phyloP scores from a whole-genome alignment of 2,797 vertebrate genomes.

The Diceros bicornis region DNA sequence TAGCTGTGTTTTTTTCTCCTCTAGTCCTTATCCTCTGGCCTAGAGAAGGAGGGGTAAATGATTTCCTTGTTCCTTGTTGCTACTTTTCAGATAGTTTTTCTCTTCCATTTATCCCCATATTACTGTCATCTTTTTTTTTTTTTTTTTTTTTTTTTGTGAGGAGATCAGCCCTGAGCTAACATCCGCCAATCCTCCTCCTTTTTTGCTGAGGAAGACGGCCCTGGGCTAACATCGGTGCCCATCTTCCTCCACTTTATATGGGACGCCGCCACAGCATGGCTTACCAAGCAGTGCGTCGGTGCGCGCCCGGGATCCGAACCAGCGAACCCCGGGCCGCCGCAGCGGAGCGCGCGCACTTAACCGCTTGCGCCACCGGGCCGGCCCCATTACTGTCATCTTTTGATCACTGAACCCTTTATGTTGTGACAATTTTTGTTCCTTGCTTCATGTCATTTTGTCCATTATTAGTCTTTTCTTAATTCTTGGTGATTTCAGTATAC shows the following conservation, averaged over 20 bases:
- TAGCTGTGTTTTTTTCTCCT: background rate
- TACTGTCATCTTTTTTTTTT: background rate
- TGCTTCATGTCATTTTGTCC: conserved; percentile 14
- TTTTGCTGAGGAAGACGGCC: too few relatives aligned
- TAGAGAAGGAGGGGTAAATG: background rate
- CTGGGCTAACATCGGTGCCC: too few relatives aligned
- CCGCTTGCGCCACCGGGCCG: too few relatives aligned
- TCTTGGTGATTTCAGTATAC: background rate
- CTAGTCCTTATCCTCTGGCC: background rate
- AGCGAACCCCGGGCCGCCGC: too few relatives aligned
- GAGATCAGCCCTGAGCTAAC: too few relatives aligned
- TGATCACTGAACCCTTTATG: background rate
- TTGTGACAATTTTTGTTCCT: conserved; percentile 35
- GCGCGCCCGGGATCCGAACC: too few relatives aligned
- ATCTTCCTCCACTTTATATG: too few relatives aligned
- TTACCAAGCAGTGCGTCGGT: too few relatives aligned
- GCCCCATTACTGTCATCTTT: background rate
- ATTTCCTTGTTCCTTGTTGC: background rate
- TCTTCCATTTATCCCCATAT: background rate
- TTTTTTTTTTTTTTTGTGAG: too few relatives aligned
- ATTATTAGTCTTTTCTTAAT: background rate
- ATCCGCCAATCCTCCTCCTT: too few relatives aligned
- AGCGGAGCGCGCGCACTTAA: too few relatives aligned
- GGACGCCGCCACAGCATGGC: too few relatives aligned
- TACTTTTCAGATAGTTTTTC: conserved; percentile 36